Percentiles rank a stretch among this genome's conserved stretches.
These are phyloP conservation scores for Meandrusa payeni DNA, from an alignment of 2,888 invertebrate species.

Conservation along the genomic window DNA sequence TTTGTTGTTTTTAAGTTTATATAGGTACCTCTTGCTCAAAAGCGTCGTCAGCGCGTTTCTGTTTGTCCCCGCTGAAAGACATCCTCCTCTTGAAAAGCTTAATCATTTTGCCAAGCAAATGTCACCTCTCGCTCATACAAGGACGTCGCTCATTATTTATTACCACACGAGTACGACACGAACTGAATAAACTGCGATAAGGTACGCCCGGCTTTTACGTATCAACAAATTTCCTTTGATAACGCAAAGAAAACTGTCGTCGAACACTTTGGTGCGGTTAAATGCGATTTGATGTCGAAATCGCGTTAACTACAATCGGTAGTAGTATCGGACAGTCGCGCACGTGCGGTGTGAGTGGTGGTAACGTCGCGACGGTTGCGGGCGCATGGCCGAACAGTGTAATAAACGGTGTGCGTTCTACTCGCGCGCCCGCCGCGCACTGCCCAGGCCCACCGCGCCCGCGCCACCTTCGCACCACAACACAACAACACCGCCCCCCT, in stretches of 20 bases:
- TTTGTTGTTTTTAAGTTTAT: not conserved
- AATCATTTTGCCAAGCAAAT: slow-evolving; percentile 53
- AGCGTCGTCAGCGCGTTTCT: slow-evolving; percentile 73
- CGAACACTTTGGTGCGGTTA: slow-evolving; percentile 41
- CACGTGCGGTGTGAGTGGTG: slow-evolving; percentile 33
- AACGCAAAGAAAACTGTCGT: slow-evolving; percentile 44
- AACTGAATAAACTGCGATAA: slow-evolving; percentile 25
- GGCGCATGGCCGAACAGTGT: slow-evolving; percentile 38
- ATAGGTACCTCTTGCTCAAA: slow-evolving; percentile 72
- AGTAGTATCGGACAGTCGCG: slow-evolving; percentile 41
- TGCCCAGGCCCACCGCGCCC: slow-evolving; percentile 43
- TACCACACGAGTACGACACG: slow-evolving; percentile 26
- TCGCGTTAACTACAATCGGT: slow-evolving; percentile 43
- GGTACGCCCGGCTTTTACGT: slow-evolving; percentile 22
- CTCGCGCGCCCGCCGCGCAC: slow-evolving; percentile 70
- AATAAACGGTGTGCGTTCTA: slow-evolving; percentile 54
- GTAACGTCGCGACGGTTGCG: slow-evolving; percentile 35
- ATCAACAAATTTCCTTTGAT: slow-evolving; percentile 43
- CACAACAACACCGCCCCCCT: slow-evolving; percentile 33
- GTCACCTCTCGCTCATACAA: slow-evolving; percentile 45
- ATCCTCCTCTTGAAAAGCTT: slow-evolving; percentile 77
- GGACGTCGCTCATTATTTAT: slow-evolving; percentile 43
- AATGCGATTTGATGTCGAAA: slow-evolving; percentile 46
- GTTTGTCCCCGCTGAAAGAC: slow-evolving; percentile 75
- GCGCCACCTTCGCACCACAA: slow-evolving; percentile 36